A percentile compares a stretch with the other conserved stretches of the same genome.
These are phyloP conservation scores for Caloenas nicobarica DNA, from an alignment of 2,113 vertebrate genomes.

Conservation along the genomic window DNA sequence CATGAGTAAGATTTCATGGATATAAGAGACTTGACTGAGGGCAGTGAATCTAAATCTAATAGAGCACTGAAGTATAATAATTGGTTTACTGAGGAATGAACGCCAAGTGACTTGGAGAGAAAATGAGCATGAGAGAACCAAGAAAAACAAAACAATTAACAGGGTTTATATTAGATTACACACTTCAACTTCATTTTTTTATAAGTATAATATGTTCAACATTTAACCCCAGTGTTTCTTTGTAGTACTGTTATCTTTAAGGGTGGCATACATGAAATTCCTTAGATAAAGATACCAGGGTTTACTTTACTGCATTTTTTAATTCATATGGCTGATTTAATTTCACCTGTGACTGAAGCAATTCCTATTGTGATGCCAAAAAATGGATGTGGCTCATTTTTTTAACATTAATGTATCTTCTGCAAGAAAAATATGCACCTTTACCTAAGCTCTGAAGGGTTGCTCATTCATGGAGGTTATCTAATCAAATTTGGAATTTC, in stretches of 20 bases:
- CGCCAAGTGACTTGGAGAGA: not conserved
- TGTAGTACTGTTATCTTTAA: not conserved
- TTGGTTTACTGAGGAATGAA: not conserved
- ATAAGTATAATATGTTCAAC: not conserved
- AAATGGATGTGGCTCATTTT: not conserved
- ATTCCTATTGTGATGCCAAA: not conserved
- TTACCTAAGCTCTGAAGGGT: not conserved
- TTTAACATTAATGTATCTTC: not conserved
- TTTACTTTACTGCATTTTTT: not conserved
- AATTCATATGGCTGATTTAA: not conserved
- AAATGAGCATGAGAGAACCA: not conserved
- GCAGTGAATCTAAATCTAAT: not conserved
- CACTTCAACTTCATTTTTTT: not conserved
- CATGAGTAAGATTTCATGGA: not conserved
- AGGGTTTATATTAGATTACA: constrained; percentile 11
- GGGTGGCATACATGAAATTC: not conserved
- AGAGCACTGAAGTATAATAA: not conserved
- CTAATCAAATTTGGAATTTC: not conserved
- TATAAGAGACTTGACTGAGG: not conserved
- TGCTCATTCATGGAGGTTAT: not conserved
- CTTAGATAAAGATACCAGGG: not conserved
- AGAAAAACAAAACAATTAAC: constrained; percentile 35
- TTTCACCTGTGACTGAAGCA: not conserved
- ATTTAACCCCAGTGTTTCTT: not conserved
- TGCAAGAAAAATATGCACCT: not conserved